phyloP scores from a whole-genome alignment of 2,888 invertebrate genomes.

The Cephonodes hylas region DNA sequence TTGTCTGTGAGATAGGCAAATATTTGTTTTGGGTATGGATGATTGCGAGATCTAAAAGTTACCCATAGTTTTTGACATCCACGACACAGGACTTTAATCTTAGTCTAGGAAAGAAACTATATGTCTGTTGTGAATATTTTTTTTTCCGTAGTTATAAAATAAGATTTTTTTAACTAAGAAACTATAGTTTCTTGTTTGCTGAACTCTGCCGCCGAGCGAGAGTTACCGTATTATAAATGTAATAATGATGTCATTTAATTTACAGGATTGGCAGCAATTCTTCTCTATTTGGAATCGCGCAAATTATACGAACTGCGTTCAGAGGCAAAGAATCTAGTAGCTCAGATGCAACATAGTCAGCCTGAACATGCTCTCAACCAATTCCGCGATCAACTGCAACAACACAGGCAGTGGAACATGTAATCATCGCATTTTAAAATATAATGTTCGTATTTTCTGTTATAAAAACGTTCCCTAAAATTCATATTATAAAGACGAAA shows the following conservation, averaged over 20 bases:
- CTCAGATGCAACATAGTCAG: constrained; percentile 92
- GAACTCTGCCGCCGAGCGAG: no score
- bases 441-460: no score
- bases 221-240: background rate
- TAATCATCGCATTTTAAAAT: background rate
- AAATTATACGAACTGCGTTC: constrained; percentile 87
- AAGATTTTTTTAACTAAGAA: no score
- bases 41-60: no score
- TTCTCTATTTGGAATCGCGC: constrained; percentile 86
- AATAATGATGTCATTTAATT: constrained; percentile 25
- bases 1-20: no score
- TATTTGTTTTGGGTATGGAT: no score
- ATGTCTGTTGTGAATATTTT: no score
- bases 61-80: no score
- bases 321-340: constrained; percentile 92
- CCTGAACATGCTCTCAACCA: constrained; percentile 76
- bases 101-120: no score
- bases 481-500: background rate
- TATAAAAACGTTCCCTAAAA: background rate
- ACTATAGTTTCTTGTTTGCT: no score
- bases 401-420: constrained; percentile 45
- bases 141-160: no score
- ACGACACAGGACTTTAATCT: no score
- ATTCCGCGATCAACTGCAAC: constrained; percentile 66
- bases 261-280: constrained; percentile 84